Percentiles rank a stretch among this genome's conserved stretches.
Conservation (phyloP, 1,140 invertebrate genomes). For the Drosophila littoralis region DNA sequence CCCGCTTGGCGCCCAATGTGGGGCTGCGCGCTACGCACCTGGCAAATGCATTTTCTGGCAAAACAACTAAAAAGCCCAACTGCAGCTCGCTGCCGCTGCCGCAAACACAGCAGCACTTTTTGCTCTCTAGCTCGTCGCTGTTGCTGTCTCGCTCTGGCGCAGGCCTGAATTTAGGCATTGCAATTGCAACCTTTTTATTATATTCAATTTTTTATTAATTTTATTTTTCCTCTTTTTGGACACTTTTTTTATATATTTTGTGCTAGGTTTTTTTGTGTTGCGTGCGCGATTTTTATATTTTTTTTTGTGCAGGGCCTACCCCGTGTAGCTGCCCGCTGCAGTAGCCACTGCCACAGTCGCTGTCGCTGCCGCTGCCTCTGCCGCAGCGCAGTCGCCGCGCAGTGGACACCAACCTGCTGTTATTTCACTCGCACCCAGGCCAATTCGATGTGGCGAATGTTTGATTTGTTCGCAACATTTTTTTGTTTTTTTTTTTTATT, state of each 20-base stretch:
- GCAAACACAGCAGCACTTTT: conserved; percentile 28
- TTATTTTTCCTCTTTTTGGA: conserved; percentile 52
- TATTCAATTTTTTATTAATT: conserved; percentile 20
- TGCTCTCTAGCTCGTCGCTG: conserved; percentile 40
- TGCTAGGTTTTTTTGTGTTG: conserved; percentile 46
- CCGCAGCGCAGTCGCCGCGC: conserved; percentile 28
- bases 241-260: conserved; percentile 78
- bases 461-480: conserved; percentile 59
- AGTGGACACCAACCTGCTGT: conserved; percentile 62
- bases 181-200: conserved; percentile 57
- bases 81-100: conserved; percentile 9
- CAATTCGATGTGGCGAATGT: conserved; percentile 50
- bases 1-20: conserved; percentile 1
- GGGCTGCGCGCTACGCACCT: conserved; percentile 47
- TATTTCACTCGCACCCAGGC: conserved; percentile 81
- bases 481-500: conserved; percentile 38
- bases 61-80: conserved; percentile 65
- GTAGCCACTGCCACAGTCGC: conserved; percentile 38
- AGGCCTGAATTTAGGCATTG: conserved; percentile 61
- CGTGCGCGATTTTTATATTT: neutral
- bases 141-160: conserved; percentile 48
- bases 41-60: conserved; percentile 71
- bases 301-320: conserved; percentile 41
- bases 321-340: conserved; percentile 36
- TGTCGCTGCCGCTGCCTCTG: conserved; percentile 8